phyloP scores from a whole-genome alignment of 2,888 invertebrate genomes.

The Cremastinae sp. region DNA sequence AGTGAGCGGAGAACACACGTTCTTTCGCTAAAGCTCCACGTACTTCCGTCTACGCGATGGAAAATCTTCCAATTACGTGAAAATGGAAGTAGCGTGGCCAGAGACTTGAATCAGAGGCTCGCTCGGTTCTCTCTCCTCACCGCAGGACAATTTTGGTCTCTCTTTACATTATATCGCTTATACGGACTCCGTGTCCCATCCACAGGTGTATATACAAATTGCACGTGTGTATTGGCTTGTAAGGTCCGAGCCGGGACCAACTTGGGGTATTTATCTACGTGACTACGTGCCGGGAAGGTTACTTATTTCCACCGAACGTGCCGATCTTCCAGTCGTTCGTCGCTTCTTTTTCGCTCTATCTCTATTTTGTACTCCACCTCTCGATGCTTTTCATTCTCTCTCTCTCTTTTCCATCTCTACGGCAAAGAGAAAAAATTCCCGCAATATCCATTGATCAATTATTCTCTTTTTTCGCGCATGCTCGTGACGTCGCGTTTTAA shows the following conservation, averaged over 20 bases:
- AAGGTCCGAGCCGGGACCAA: constrained; percentile 49
- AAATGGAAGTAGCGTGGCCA: constrained; percentile 41
- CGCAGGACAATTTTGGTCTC: constrained; percentile 44
- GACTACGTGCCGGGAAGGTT: constrained; percentile 66
- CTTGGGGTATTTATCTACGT: constrained; percentile 64
- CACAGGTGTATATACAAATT: not conserved
- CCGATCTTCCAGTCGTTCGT: constrained; percentile 61
- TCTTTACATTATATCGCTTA: constrained; percentile 6
- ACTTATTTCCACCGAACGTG: constrained; percentile 67
- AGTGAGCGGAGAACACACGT: not conserved
- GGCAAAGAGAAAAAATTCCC: not conserved
- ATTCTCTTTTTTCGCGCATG: constrained; percentile 1
- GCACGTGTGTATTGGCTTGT: constrained; percentile 24
- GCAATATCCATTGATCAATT: constrained; percentile 29
- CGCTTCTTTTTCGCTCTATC: constrained; percentile 43
- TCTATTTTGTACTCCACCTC: constrained; percentile 25
- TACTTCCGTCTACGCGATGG: constrained; percentile 34
- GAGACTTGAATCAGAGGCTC: constrained; percentile 30
- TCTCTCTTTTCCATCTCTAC: too few species aligned
- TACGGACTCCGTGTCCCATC: not conserved
- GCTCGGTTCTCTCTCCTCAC: constrained; percentile 20
- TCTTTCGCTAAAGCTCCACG: constrained; percentile 21
- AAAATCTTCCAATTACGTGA: constrained; percentile 60
- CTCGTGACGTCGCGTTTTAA: not conserved
- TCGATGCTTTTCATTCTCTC: not conserved